Conservation (phyloP, 2,113 vertebrate genomes). For the Phaethornis superciliosus region DNA sequence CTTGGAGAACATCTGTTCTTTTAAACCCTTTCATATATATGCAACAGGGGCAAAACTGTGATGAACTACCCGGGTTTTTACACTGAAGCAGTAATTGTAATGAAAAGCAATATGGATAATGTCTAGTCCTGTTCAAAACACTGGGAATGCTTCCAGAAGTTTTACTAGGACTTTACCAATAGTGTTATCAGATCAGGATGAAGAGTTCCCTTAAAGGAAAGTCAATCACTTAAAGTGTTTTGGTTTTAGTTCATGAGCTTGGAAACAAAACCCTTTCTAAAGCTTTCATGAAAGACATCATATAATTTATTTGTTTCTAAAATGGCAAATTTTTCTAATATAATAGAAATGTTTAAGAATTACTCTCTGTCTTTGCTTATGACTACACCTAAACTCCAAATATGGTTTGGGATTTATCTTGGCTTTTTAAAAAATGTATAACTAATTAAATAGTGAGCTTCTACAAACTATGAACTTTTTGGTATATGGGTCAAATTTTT, state of each 20-base stretch:
- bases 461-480: not conserved
- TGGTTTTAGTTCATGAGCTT: constrained; percentile 30
- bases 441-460: not conserved
- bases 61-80: not conserved
- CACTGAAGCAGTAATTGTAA: not conserved
- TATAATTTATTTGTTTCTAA: constrained; percentile 8
- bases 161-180: not conserved
- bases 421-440: not conserved
- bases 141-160: not conserved
- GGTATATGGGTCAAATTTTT: constrained; percentile 14
- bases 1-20: not conserved
- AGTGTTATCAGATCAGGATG: not conserved
- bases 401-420: not conserved
- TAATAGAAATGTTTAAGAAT: constrained; percentile 14
- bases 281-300: not conserved
- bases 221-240: not conserved
- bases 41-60: not conserved
- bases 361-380: not conserved
- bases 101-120: not conserved
- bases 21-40: not conserved
- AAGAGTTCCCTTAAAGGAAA: constrained; percentile 16
- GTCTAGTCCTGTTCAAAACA: not conserved
- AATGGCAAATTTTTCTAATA: constrained; percentile 3
- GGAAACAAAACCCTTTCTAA: constrained; percentile 13
- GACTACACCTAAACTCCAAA: not conserved